Evolutionary conservation across 2,888 invertebrate genomes (phyloP).

Genomic region (Rhaphigaster nebulosa): DNA sequence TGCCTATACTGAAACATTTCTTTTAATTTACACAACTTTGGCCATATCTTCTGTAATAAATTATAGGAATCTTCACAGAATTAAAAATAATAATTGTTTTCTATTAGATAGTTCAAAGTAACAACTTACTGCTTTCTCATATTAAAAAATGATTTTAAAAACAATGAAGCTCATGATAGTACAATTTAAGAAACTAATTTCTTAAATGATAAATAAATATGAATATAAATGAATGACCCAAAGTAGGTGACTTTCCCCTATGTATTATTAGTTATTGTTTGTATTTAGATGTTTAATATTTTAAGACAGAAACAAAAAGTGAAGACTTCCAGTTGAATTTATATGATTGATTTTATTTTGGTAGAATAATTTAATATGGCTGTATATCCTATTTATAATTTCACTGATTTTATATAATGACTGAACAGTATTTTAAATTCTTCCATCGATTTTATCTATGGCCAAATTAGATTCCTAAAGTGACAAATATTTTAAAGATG

Average conservation of each 20-base stretch:
- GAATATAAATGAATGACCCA: not conserved
- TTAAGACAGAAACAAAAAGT: not conserved
- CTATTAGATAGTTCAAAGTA: not conserved
- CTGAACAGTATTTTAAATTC: not conserved
- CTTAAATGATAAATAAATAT: not conserved
- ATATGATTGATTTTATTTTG: constrained; percentile 6
- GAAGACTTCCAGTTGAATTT: not conserved
- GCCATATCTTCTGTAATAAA: not conserved
- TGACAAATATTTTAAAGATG: not conserved
- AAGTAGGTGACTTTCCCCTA: not conserved
- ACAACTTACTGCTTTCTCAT: too few relatives aligned
- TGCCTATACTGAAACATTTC: not conserved
- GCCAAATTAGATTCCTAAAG: not conserved
- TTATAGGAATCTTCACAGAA: not conserved
- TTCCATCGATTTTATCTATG: not conserved
- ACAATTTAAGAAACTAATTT: not conserved
- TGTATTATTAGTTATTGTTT: not conserved
- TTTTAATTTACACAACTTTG: not conserved
- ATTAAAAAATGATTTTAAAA: too few relatives aligned
- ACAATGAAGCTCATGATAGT: not conserved
- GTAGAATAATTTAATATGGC: not conserved
- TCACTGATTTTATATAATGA: not conserved
- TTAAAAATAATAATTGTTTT: not conserved
- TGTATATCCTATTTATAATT: not conserved
- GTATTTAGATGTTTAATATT: constrained; percentile 22